phyloP scores from a whole-genome alignment of 1,140 invertebrate species.

The Heliconius nattereri region DNA sequence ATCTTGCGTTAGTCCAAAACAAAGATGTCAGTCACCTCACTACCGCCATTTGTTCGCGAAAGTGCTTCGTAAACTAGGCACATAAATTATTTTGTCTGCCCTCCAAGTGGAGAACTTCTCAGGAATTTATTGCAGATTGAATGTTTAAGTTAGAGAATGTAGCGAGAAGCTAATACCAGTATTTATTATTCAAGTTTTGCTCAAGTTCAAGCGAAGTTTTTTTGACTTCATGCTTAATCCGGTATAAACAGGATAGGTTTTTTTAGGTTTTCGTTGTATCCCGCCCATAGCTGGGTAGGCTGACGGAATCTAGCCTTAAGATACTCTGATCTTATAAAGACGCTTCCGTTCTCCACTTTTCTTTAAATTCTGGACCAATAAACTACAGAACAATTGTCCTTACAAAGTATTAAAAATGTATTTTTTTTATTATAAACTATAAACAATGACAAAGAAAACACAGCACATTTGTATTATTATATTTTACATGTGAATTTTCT shows the following conservation, averaged over 20 bases:
- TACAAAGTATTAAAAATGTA: too few species aligned
- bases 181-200: too few species aligned
- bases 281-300: neutral
- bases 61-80: slow-evolving; percentile 78
- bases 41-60: slow-evolving; percentile 67
- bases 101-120: slow-evolving; percentile 75
- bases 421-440: too few species aligned
- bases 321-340: too few species aligned
- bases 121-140: slow-evolving; percentile 69
- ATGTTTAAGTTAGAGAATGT: slow-evolving; percentile 38
- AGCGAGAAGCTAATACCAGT: neutral
- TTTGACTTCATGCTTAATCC: neutral
- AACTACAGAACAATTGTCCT: too few species aligned
- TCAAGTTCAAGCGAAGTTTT: neutral
- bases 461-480: too few species aligned
- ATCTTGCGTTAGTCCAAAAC: slow-evolving; percentile 55
- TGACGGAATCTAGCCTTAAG: slow-evolving; percentile 36
- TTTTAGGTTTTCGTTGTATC: neutral
- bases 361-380: too few species aligned
- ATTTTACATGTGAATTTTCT: too few species aligned
- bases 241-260: neutral
- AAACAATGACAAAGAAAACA: too few species aligned
- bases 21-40: slow-evolving; percentile 76
- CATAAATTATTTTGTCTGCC: slow-evolving; percentile 80
- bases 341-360: too few species aligned